Percentiles rank a stretch among this genome's conserved stretches.
Conservation (phyloP, 2,113 vertebrate genomes). For the Oreochromis spilurus region DNA sequence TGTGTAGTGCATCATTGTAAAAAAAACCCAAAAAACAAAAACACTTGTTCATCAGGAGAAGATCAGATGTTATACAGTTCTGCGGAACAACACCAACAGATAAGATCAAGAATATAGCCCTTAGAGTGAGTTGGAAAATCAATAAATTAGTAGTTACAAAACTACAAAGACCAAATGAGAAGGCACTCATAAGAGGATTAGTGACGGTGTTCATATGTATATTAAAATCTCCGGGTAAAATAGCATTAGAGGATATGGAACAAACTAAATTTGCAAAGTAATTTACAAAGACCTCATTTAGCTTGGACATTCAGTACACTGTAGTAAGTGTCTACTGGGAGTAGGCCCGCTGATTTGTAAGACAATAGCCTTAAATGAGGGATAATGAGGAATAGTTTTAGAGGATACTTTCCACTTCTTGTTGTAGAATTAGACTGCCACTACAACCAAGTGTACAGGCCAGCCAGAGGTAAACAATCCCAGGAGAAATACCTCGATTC, state of each 20-base stretch:
- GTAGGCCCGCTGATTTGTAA: neutral
- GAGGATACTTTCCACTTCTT: neutral
- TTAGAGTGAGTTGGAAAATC: neutral
- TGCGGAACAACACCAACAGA: neutral
- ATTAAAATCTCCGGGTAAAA: neutral
- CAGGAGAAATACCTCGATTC: neutral
- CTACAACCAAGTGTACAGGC: too few relatives aligned
- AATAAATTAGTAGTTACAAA: neutral
- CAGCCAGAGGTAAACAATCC: neutral
- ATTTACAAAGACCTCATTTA: neutral
- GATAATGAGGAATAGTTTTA: neutral
- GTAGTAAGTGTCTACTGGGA: neutral
- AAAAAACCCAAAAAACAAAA: neutral
- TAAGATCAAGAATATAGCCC: neutral
- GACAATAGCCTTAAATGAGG: neutral
- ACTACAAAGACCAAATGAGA: neutral
- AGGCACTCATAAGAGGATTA: neutral
- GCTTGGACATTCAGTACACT: neutral
- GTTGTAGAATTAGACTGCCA: neutral
- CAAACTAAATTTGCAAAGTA: neutral
- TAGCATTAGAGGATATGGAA: neutral
- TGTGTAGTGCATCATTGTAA: neutral
- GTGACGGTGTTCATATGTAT: fast-evolving
- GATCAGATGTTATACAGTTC: neutral
- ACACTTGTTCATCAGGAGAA: neutral